Conservation (phyloP, 2,113 vertebrate species). For the Podocnemis expansa region DNA sequence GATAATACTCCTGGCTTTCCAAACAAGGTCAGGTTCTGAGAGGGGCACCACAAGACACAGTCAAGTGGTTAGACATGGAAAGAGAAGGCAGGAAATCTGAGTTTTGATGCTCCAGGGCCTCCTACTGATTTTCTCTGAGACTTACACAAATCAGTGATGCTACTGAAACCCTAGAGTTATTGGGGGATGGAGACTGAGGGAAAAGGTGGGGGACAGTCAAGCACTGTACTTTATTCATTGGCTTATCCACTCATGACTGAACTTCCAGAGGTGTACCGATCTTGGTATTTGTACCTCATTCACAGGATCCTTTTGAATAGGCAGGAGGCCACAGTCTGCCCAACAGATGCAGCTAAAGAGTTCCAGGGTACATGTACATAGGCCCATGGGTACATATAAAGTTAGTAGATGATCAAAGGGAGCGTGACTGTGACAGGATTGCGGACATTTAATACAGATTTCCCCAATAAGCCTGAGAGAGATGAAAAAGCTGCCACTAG, state of each 20-base stretch:
- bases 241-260: neutral
- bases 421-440: conserved; percentile 68
- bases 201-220: neutral
- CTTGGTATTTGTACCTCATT: neutral
- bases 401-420: conserved; percentile 72
- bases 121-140: neutral
- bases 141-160: neutral
- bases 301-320: conserved; percentile 19
- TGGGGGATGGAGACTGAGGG: neutral
- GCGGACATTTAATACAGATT: conserved; percentile 73
- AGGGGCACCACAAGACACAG: neutral
- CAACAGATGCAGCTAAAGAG: conserved; percentile 54
- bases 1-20: neutral
- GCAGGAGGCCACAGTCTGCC: conserved; percentile 40
- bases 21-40: neutral
- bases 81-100: neutral
- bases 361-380: conserved; percentile 39
- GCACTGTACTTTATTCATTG: neutral
- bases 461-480: conserved; percentile 69
- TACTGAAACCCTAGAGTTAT: neutral
- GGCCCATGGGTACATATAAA: conserved; percentile 49
- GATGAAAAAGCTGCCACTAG: conserved; percentile 74
- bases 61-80: neutral
- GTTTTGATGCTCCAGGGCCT: neutral
- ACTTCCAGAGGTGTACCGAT: fast-evolving